A percentile compares a stretch with the other conserved stretches of the same genome.
Conservation (phyloP, 2,797 vertebrate species). For the Clarias platycephalus region DNA sequence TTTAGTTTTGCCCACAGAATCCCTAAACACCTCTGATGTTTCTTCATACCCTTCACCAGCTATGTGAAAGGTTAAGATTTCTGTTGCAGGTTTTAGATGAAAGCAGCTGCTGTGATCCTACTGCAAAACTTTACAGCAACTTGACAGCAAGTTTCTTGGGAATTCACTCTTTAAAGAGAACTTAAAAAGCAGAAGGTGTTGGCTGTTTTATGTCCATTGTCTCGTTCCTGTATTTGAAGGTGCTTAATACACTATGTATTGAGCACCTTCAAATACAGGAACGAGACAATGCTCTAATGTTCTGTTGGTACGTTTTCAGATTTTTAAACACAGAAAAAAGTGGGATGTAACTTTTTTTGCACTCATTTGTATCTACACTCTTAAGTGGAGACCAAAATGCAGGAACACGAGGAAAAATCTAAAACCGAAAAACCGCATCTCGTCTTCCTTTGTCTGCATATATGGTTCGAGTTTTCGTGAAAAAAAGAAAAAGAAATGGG, state of each 20-base stretch:
- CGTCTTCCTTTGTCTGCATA: not conserved
- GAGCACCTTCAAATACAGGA: not conserved
- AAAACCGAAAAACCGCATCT: not conserved
- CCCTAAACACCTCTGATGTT: not conserved
- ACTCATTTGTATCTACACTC: not conserved
- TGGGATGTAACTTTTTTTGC: not conserved
- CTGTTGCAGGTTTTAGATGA: not conserved
- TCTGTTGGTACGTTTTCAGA: not conserved
- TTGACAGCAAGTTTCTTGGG: not conserved
- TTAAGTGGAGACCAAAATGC: not conserved
- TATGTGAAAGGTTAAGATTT: not conserved
- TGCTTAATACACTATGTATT: too few relatives aligned
- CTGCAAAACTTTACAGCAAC: not conserved
- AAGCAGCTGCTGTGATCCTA: not conserved
- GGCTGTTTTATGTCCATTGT: not conserved
- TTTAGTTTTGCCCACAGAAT: not conserved
- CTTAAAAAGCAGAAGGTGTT: not conserved
- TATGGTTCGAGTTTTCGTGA: constrained; percentile 18
- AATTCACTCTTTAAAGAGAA: not conserved
- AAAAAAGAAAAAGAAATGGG: not conserved
- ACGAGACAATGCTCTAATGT: not conserved
- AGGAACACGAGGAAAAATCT: not conserved
- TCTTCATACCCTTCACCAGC: not conserved
- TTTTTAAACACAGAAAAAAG: not conserved
- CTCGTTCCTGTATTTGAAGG: too few relatives aligned